phyloP scores from a whole-genome alignment of 2,888 invertebrate species.

The Drosophila ochracea region DNA sequence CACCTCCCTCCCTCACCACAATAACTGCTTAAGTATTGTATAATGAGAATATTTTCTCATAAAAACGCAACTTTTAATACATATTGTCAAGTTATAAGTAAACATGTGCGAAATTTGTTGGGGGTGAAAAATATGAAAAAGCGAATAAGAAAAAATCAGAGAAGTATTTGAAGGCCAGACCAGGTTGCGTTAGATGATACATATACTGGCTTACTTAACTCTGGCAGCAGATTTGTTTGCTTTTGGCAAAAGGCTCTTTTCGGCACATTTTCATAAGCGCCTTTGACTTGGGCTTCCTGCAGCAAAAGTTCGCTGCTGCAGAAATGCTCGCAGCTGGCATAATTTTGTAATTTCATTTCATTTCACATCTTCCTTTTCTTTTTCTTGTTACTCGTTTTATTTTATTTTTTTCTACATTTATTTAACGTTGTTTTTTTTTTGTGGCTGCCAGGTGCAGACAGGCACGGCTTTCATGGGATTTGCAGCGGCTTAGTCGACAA shows the following conservation, averaged over 20 bases:
- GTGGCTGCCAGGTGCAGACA: conserved; percentile 70
- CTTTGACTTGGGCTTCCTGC: conserved; percentile 43
- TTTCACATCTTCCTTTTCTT: conserved; percentile 37
- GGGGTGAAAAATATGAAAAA: not conserved
- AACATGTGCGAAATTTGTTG: conserved; percentile 14
- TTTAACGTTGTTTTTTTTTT: conserved; percentile 14
- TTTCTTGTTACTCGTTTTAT: conserved; percentile 16
- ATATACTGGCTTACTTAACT: conserved; percentile 30
- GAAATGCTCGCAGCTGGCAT: conserved; percentile 68
- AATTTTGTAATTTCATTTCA: conserved; percentile 77
- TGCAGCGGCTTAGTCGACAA: conserved; percentile 72
- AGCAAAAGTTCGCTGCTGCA: conserved; percentile 33
- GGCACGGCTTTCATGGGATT: conserved; percentile 70
- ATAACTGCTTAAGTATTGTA: conserved; percentile 6
- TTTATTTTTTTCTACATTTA: conserved; percentile 29
- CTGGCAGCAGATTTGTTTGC: conserved; percentile 56
- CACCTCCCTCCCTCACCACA: not conserved
- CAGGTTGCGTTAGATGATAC: conserved; percentile 11
- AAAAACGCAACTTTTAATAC: conserved; percentile 34
- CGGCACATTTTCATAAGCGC: conserved; percentile 55
- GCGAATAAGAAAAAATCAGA: not conserved
- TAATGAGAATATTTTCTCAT: conserved; percentile 27
- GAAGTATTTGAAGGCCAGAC: conserved; percentile 3
- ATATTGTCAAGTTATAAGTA: conserved; percentile 5
- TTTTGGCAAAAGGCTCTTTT: conserved; percentile 27